Evolutionary conservation across 2,888 invertebrate genomes (phyloP).

Genomic region (Philereme vetulata): DNA sequence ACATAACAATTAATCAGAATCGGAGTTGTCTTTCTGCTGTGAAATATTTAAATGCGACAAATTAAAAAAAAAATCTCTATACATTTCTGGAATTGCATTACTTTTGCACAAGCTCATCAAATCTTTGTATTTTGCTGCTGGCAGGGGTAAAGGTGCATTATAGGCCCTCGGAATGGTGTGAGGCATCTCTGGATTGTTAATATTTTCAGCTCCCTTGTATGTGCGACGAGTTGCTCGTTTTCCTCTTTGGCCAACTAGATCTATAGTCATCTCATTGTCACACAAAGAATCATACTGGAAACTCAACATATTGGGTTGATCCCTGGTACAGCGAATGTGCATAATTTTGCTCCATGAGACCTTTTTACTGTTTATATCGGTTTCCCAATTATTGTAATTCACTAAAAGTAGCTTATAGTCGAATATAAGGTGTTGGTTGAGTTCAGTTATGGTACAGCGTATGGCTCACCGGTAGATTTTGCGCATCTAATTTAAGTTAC

Average conservation of each 20-base stretch:
- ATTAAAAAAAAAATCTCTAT: slow-evolving; percentile 8
- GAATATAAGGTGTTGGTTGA: slow-evolving; percentile 26
- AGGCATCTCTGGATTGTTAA: slow-evolving; percentile 12
- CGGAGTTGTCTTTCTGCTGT: not conserved
- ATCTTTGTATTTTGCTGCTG: slow-evolving; percentile 12
- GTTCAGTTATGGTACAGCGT: slow-evolving; percentile 19
- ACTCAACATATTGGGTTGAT: slow-evolving; percentile 27
- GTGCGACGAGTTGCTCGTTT: slow-evolving; percentile 2
- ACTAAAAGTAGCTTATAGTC: slow-evolving; percentile 28
- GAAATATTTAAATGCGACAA: no score
- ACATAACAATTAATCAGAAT: slow-evolving; percentile 12
- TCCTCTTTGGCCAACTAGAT: slow-evolving; percentile 5
- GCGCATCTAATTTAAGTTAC: slow-evolving; percentile 20
- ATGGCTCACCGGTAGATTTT: slow-evolving; percentile 14
- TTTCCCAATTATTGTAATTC: slow-evolving; percentile 26
- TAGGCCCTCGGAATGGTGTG: slow-evolving; percentile 13
- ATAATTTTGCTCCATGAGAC: slow-evolving; percentile 28
- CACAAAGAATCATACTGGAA: slow-evolving; percentile 28
- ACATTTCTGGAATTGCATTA: slow-evolving; percentile 18
- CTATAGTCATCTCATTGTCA: slow-evolving; percentile 21
- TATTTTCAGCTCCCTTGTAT: slow-evolving; percentile 6
- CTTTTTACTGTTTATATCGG: slow-evolving; percentile 21
- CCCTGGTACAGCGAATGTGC: slow-evolving; percentile 26
- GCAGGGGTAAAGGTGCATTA: slow-evolving; percentile 4
- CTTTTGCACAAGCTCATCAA: slow-evolving; percentile 4